Evolutionary conservation across 2,797 vertebrate species (phyloP), one percentile per base, ranked within the genome.

Genomic region (Enteromius argenteus): DNA sequence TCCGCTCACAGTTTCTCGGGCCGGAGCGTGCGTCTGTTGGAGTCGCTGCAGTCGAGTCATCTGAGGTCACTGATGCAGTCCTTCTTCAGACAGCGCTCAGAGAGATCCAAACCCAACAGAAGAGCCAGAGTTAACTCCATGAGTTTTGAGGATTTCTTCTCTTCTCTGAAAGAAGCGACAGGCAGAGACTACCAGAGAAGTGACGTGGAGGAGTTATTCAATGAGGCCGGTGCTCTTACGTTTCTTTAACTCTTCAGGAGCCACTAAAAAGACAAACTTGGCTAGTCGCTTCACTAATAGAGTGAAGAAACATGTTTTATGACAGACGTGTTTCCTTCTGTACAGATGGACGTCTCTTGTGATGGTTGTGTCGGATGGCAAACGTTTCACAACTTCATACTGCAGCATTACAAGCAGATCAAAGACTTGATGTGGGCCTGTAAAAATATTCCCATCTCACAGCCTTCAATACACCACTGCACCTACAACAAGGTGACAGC

Each of bases 381-480:
- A 71, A 89, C 92, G 86, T 83, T 94, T 78, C 92, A 89, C n/a
- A 89, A 87, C 37, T 92, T 92, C 84, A 87, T 95, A 76, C 75
- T 93, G 51, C 87, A 94, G 73, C 89, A 92, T 78, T 91, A 86
- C 90, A 92, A 89, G 19, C 92, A 95, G 21, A 89, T 88, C 67
- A 85, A 89, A 10, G 56, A 86, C 0, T 51, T 84, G 17, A 86
- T 85, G 49, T 73, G 81, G 56, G 88, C 91, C 23, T 81, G 81
- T 42, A 83, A 87, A n/a, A 86, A 87, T 62, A 79, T 93, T 0
- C 81, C 91, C 79, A 79, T 90, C 58, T n/a, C 84, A 0, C 87
- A 92, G 68, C 90, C 85, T 0, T 77, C 88, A 53, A 84, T 92
- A 82, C 86, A 73, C 82, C 42, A 42, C 42, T 42, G 42, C 10